Conservation (phyloP, 2,888 invertebrate genomes). For the Chrysolina americana region DNA sequence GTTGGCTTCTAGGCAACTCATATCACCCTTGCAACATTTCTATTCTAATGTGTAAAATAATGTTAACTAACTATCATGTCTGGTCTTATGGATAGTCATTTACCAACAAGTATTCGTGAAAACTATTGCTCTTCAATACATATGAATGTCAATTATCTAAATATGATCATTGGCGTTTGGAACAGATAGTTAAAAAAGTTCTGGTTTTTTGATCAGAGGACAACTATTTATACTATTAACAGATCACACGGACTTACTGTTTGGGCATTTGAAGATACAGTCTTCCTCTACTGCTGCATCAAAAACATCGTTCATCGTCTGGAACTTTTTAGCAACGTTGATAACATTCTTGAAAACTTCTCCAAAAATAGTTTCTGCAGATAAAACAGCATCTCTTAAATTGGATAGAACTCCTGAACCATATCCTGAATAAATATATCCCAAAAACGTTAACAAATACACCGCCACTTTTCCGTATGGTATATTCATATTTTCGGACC, state of each 20-base stretch:
- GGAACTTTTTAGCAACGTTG: slow-evolving; percentile 81
- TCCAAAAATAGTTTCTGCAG: slow-evolving; percentile 86
- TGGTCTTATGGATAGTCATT: too few relatives aligned
- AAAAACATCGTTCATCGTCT: slow-evolving; percentile 84
- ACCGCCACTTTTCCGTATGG: slow-evolving; percentile 83
- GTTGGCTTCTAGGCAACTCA: too few relatives aligned
- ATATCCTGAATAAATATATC: slow-evolving; percentile 86
- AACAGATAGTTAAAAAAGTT: too few relatives aligned
- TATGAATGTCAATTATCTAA: background rate
- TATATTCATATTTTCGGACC: slow-evolving; percentile 75
- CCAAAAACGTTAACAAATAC: slow-evolving; percentile 82
- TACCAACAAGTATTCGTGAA: too few relatives aligned
- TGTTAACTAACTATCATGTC: too few relatives aligned
- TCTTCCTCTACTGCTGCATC: slow-evolving; percentile 89
- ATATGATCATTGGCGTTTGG: too few relatives aligned
- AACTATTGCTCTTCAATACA: too few relatives aligned
- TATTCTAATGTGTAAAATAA: too few relatives aligned
- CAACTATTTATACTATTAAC: background rate
- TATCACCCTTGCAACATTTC: too few relatives aligned
- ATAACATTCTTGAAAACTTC: slow-evolving; percentile 83
- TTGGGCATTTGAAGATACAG: slow-evolving; percentile 83
- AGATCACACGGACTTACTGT: slow-evolving; percentile 70
- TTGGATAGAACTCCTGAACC: slow-evolving; percentile 82
- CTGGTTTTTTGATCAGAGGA: background rate
- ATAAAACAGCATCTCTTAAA: slow-evolving; percentile 84